A percentile compares a stretch with the other conserved stretches of the same genome.
phyloP scores from a whole-genome alignment of 2,888 invertebrate genomes.

The Drosophila buzzatii region DNA sequence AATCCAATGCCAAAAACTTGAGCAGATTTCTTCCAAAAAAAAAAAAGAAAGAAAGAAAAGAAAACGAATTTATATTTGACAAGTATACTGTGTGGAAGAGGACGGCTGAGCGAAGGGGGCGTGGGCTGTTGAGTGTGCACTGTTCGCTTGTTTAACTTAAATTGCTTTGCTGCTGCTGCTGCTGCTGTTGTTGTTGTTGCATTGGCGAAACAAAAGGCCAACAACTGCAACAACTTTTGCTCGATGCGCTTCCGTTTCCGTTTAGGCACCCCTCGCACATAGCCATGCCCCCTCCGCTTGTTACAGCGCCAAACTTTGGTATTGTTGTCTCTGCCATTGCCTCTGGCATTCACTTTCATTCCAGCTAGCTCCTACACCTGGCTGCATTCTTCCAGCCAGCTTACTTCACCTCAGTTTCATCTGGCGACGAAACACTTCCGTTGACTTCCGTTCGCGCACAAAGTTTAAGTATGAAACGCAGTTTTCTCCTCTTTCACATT shows the following conservation, averaged over 20 bases:
- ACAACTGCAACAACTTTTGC: conserved; percentile 77
- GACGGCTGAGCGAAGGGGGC: background rate
- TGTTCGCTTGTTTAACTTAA: conserved; percentile 78
- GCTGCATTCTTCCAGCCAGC: background rate
- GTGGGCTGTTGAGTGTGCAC: conserved; percentile 20
- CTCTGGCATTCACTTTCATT: conserved; percentile 75
- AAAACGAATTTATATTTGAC: conserved; percentile 60
- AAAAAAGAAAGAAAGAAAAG: conserved; percentile 29
- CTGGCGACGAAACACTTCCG: conserved; percentile 74
- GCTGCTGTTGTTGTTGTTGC: conserved; percentile 40
- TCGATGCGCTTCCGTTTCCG: conserved; percentile 81
- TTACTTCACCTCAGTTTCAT: conserved; percentile 31
- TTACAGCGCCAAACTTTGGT: conserved; percentile 63
- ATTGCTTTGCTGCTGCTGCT: conserved; percentile 71
- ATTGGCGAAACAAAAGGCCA: conserved; percentile 73
- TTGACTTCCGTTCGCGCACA: conserved; percentile 37
- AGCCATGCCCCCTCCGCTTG: background rate
- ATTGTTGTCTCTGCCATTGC: conserved; percentile 77
- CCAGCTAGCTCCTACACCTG: conserved; percentile 24
- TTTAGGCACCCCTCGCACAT: conserved; percentile 21
- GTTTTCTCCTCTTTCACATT: conserved; percentile 15
- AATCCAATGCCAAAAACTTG: conserved; percentile 50
- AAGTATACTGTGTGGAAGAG: conserved; percentile 54
- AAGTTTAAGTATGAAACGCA: conserved; percentile 66
- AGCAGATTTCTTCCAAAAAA: conserved; percentile 49